A percentile compares a stretch with the other conserved stretches of the same genome.
These are phyloP conservation scores for Yponomeuta evonymella DNA, from an alignment of 2,888 invertebrate genomes.

Conservation along the genomic window DNA sequence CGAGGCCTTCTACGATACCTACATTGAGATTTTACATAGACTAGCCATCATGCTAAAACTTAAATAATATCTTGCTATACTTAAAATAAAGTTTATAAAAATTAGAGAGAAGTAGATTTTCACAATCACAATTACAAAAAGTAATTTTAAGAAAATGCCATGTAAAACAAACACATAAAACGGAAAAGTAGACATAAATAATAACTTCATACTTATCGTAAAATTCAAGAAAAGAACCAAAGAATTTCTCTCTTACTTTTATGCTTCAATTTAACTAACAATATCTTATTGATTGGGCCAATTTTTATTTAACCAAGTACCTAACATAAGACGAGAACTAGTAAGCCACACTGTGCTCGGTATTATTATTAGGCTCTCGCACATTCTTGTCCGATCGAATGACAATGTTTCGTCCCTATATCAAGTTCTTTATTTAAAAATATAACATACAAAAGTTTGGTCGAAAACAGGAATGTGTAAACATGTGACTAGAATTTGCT, in stretches of 20 bases:
- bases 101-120: conserved; percentile 7
- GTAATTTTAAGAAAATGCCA: not conserved
- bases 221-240: not conserved
- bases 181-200: not conserved
- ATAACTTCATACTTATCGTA: not conserved
- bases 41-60: conserved; percentile 11
- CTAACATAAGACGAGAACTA: no score
- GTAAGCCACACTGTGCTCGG: no score
- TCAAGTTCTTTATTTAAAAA: conserved; percentile 10
- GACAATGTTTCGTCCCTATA: not conserved
- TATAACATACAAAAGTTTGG: conserved; percentile 50
- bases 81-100: not conserved
- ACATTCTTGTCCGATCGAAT: not conserved
- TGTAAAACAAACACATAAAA: not conserved
- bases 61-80: conserved; percentile 3
- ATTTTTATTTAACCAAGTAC: no score
- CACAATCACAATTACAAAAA: not conserved
- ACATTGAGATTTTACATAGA: not conserved
- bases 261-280: not conserved
- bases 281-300: not conserved
- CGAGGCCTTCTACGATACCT: not conserved
- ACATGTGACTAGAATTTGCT: conserved; percentile 75
- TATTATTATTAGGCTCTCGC: no score
- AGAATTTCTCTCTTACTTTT: conserved; percentile 2
- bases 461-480: conserved; percentile 75